Conservation (phyloP, 2,888 invertebrate species). For the Polia nebulosa region DNA sequence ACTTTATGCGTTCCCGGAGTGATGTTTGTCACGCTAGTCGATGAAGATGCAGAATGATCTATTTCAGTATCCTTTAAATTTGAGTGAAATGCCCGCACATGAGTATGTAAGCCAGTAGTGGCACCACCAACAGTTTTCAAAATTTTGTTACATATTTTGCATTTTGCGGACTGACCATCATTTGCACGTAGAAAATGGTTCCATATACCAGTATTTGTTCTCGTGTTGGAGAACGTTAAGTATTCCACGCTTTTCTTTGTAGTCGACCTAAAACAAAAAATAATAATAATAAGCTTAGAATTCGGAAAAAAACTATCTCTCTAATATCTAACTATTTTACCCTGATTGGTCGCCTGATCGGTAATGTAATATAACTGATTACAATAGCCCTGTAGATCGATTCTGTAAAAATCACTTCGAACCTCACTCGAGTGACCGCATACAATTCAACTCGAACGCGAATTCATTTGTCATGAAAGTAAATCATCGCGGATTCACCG, state of each 20-base stretch:
- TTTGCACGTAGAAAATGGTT: background rate
- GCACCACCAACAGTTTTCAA: constrained; percentile 8
- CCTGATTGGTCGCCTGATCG: too few relatives aligned
- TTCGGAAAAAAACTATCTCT: too few relatives aligned
- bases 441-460: too few relatives aligned
- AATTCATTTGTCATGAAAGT: too few relatives aligned
- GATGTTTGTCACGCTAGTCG: background rate
- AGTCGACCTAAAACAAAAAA: constrained; percentile 1
- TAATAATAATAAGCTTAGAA: too few relatives aligned
- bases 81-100: background rate
- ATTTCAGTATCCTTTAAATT: background rate
- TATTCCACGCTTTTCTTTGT: background rate
- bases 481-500: too few relatives aligned
- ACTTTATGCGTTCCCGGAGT: background rate
- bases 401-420: too few relatives aligned
- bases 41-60: background rate
- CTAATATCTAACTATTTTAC: too few relatives aligned
- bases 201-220: background rate
- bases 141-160: constrained; percentile 6
- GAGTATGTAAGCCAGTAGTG: constrained; percentile 6
- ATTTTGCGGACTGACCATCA: constrained; percentile 10
- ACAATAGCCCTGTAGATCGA: too few relatives aligned
- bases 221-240: background rate
- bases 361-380: too few relatives aligned
- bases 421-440: too few relatives aligned